A percentile compares a stretch with the other conserved stretches of the same genome.
Conservation (phyloP, 2,113 vertebrate species). For the Varanus komodoensis region DNA sequence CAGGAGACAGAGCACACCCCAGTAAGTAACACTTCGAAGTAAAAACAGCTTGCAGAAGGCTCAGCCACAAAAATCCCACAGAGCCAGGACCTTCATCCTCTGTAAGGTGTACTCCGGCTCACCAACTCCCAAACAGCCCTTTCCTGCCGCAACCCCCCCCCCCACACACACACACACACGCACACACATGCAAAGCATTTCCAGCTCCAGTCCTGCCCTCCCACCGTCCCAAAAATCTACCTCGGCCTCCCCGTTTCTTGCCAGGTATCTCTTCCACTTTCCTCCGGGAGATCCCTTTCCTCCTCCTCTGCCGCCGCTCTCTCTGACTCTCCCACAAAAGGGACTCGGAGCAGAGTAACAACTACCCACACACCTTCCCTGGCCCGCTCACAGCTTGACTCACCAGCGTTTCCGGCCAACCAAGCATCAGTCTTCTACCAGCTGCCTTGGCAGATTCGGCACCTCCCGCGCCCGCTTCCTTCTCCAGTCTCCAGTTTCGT, state of each 20-base stretch:
- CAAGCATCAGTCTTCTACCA: not conserved
- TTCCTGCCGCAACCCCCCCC: not conserved
- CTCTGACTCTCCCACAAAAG: not conserved
- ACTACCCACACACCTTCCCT: not conserved
- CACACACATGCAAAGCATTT: not conserved
- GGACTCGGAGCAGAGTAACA: not conserved
- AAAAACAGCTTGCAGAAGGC: not conserved
- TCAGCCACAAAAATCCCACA: not conserved
- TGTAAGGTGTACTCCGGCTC: not conserved
- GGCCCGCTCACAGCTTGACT: not conserved
- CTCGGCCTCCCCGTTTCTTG: not conserved
- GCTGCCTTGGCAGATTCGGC: not conserved
- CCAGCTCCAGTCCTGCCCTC: too few species aligned
- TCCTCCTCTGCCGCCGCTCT: rapidly evolving
- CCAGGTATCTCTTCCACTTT: not conserved
- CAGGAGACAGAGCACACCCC: not conserved
- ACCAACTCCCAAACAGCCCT: too few species aligned
- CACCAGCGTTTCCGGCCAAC: not conserved
- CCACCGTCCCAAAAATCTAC: not conserved
- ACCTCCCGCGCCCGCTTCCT: not conserved
- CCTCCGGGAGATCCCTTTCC: not conserved
- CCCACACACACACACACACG: too few species aligned
- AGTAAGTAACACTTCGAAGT: not conserved
- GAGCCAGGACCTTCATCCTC: not conserved
- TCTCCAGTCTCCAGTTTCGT: not conserved